phyloP scores from a whole-genome alignment of 2,797 vertebrate species.

The Okamejei kenojei region DNA sequence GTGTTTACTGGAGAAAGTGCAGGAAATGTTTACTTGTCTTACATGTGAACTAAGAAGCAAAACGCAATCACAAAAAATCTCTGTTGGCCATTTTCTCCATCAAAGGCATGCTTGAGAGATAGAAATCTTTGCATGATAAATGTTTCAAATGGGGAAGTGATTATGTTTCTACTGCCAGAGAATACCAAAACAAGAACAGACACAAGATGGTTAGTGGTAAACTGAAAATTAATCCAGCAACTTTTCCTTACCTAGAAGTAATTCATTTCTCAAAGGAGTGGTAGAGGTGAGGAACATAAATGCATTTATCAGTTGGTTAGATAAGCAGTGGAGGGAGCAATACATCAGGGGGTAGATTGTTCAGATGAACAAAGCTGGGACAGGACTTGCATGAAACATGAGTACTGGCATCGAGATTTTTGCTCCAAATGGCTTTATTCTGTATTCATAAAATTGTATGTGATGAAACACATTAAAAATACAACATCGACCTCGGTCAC shows the following conservation, averaged over 20 bases:
- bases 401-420: not conserved
- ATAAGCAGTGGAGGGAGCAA: not conserved
- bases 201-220: not conserved
- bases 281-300: not conserved
- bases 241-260: too few species aligned
- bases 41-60: too few species aligned
- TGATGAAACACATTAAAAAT: not conserved
- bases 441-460: not conserved
- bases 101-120: not conserved
- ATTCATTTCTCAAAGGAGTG: not conserved
- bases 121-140: not conserved
- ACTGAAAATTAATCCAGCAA: not conserved
- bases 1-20: not conserved
- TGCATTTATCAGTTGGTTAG: not conserved
- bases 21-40: too few species aligned
- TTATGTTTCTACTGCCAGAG: not conserved
- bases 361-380: not conserved
- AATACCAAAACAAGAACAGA: not conserved
- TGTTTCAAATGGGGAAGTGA: not conserved
- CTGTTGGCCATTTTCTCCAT: not conserved
- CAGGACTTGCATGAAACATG: not conserved
- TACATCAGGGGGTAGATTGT: not conserved
- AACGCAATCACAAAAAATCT: not conserved
- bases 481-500: not conserved
- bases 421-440: not conserved